These are phyloP conservation scores for Drosophila malerkotliana DNA, from an alignment of 1,140 invertebrate genomes.

Conservation along the genomic window DNA sequence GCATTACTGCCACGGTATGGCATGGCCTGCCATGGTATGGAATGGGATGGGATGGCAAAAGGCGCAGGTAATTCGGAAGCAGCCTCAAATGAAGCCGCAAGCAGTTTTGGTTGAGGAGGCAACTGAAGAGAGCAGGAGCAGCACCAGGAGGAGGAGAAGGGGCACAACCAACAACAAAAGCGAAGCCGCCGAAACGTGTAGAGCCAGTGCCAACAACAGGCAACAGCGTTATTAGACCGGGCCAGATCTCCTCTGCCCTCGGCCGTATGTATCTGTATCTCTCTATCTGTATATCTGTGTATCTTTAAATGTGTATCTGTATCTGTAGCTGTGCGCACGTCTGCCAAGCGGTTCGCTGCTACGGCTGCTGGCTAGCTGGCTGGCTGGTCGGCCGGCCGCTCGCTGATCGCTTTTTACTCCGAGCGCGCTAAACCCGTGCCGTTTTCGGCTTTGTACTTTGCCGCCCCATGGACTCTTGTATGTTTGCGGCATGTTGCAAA, in stretches of 20 bases:
- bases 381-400: constrained; percentile 28
- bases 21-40: neutral
- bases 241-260: constrained; percentile 34
- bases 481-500: constrained; percentile 80
- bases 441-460: constrained; percentile 83
- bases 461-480: constrained; percentile 58
- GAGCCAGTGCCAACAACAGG: constrained; percentile 51
- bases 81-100: constrained; percentile 79
- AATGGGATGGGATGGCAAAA: constrained; percentile 2
- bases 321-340: constrained; percentile 69
- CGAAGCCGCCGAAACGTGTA: constrained; percentile 71
- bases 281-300: constrained; percentile 13
- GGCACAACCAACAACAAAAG: constrained; percentile 56
- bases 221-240: constrained; percentile 70
- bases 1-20: constrained; percentile 48
- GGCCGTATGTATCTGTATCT: constrained; percentile 25
- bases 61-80: constrained; percentile 78
- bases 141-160: neutral
- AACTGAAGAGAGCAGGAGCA: constrained; percentile 8
- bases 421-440: constrained; percentile 84
- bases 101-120: constrained; percentile 1
- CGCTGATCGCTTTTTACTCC: constrained; percentile 79
- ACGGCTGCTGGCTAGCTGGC: neutral
- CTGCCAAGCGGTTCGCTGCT: constrained; percentile 47
- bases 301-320: constrained; percentile 23